Evolutionary conservation across 2,888 invertebrate species (phyloP), one percentile per base, ranked within the genome.

Genomic region (Eledone cirrhosa): DNA sequence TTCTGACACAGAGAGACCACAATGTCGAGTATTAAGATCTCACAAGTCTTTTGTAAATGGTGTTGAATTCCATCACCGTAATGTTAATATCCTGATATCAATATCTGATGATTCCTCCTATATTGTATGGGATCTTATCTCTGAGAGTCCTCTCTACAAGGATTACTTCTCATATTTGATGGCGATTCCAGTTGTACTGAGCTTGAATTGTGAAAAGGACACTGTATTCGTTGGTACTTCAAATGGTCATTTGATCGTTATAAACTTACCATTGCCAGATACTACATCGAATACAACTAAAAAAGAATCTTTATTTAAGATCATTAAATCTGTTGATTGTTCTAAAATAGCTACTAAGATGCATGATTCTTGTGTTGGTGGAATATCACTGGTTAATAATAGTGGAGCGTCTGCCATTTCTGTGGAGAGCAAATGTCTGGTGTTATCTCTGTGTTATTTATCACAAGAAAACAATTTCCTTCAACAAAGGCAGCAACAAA

Each of bases 91-190:
- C 33, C 22, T 72, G 8, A 41, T 72, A n/a, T 72, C 72, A 19
- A 41, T 72, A 22, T 24, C 72, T 22, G 72, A 72, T 33, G 72
- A 72, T 33, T 41, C 3, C 14, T 33, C 72, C 4, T 72, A 33
- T 41, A 72, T 72, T 31, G 72, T 72, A 4, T 72, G 72, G 72
- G 72, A 72, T 72, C 33, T 72, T 11, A 13, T n/a, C 72, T 29
- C 31, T 5, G 16, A 13, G 11, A 13, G 41, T 8, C n/a, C 31
- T 2, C 29, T 72, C 29, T n/a, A 72, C n/a, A 33, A 31, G 29
- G 31, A n/a, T 16, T 33, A 72, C 11, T 13, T 72, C n/a, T 22
- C 72, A n/a, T 33, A 7, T 14, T 33, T 13, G 41, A 72, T 41
- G 13, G 72, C 72, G 13, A 2, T 72, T 13, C 72, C 72, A 5